Evolutionary conservation across 2,113 vertebrate species (phyloP).

Genomic region (Callaeas wilsoni): DNA sequence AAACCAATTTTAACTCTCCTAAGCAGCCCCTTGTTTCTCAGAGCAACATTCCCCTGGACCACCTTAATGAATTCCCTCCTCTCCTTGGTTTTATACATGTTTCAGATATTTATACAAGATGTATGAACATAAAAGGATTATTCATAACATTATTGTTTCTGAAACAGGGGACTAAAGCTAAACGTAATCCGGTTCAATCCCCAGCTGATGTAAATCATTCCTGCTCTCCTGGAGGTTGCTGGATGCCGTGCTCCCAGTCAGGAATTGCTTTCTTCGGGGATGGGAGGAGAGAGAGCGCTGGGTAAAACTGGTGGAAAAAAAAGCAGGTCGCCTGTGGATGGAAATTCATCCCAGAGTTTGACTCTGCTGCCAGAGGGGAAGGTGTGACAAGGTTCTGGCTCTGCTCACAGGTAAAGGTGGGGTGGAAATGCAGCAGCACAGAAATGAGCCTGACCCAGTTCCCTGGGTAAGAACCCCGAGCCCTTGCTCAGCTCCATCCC

Average conservation of each 20-base stretch:
- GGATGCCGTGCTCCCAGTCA: neutral
- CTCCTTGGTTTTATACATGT: neutral
- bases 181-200: constrained; percentile 1
- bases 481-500: neutral
- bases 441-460: neutral
- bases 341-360: neutral
- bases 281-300: neutral
- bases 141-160: constrained; percentile 28
- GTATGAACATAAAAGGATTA: constrained; percentile 38
- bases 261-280: neutral
- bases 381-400: neutral
- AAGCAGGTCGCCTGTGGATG: neutral
- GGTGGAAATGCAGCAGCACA: neutral
- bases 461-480: neutral
- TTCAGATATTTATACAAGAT: constrained; percentile 44
- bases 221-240: neutral
- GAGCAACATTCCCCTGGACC: neutral
- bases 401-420: neutral
- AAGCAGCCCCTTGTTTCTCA: neutral
- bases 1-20: neutral
- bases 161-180: constrained; percentile 12
- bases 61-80: constrained; percentile 18
- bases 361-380: neutral
- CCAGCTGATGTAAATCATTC: constrained; percentile 24
- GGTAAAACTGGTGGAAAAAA: neutral